Base-by-base conservation (phyloP, 2,113 vertebrate species). In the Todiramphus chloris region DNA sequence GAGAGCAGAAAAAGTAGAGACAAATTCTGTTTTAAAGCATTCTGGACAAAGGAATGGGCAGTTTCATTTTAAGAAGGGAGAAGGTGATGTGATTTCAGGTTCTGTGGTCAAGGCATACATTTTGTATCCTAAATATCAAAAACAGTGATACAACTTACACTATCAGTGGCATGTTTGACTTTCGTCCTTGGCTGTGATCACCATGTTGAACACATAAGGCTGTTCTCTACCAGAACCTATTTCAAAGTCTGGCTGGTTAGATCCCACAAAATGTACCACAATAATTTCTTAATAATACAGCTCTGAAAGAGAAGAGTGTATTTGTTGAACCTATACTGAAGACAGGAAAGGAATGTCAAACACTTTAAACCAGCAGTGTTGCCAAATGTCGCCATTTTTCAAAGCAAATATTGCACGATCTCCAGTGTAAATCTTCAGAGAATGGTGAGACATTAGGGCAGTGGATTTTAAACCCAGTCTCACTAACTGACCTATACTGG, bases 391-490 rank as follows among this genome's bases (percentile, higher is more conserved):
- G 64, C 73, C 25, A 8, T 70, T 81, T 16, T 67, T 62, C 74
- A 94, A 56, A 91, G 53, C 80, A 97, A 96, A 95, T 85, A 95
- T 92, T 95, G 92, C 89, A 43, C 35, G 43, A 59, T 79, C 44
- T 72, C 50, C 25, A 69, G 0, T 82, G 87, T 92, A 96, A 96
- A 94, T 93, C 13, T 69, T 37, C 37, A 84, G 86, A 79, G 63
- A 56, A 25, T 62, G 13, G 3, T 69, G 25, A 1, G 16, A 13
- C 31, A 46, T 48, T 18, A 75, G 39, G 30, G 88, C 16, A 64
- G 60, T 84, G 68, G 37, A 78, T 94, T 94, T 96, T 88, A 93
- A 94, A 86, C 59, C 20, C 24, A 37, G 0, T 12, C 44, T 78
- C 9, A 2, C 23, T 74, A 27, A 53, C 39, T 76, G 1, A 35